Evolutionary conservation across 2,113 vertebrate genomes (phyloP), one percentile per base, ranked within the genome.

Genomic region (Phrynosoma platyrhinos): DNA sequence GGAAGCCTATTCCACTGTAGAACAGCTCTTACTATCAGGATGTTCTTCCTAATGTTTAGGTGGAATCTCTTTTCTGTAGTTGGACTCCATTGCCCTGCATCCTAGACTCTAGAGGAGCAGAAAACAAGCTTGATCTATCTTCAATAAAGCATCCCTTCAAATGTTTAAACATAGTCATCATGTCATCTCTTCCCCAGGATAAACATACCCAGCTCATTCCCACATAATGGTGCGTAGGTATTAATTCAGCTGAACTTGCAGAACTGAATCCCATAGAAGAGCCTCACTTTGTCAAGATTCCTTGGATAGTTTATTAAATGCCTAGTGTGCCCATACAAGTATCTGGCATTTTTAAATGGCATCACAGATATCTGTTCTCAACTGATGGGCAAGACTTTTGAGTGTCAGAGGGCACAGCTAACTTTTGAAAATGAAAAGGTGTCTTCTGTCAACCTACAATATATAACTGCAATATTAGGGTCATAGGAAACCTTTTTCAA

Each of bases 371-470:
- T 32, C 75, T 93, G 72, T 83, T 90, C 80, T 88, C 36, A 77
- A 82, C 84, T 36, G 82, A 81, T 47, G 27, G 88, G 53, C 9
- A n/a, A 79, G 66, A 77, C 47, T 83, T 68, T 84, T 32, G 71
- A 10, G 36, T 27, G 85, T 80, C 66, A 66, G 79, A 92, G 76
- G 47, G 83, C 32, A 87, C 16, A 20, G 2, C 79, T 23, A 88
- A 40, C 27, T 86, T 83, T 30, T 55, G 84, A 88, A 91, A 78
- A 84, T 53, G 66, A 90, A 82, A 91, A 8, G 76, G 58, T 90
- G 32, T 27, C 32, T 83, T 78, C 85, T 40, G 79, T 86, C 47
- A 74, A 77, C 42, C 5, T 84, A 21, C 87, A 79, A 78, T 84
- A 16, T 8, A 74, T 78, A 64, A 32, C 3, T 25, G 30, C n/a